These are phyloP conservation scores for Schizopygopsis pylzovi DNA, from an alignment of 2,797 vertebrate species.

Conservation along the genomic window DNA sequence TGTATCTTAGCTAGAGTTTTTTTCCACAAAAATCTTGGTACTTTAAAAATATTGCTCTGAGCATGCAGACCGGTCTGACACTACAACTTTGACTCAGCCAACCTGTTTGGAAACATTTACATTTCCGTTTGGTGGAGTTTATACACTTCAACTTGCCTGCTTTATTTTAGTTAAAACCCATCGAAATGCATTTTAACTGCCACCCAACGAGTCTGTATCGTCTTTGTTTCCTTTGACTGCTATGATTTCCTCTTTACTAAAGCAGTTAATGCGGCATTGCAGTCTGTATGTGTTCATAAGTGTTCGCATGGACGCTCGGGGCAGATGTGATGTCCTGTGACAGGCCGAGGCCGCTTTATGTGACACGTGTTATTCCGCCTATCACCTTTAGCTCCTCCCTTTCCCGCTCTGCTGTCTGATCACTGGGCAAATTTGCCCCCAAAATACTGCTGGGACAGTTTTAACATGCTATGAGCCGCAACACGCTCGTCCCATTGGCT, in stretches of 20 bases:
- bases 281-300: conserved; percentile 19
- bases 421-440: conserved; percentile 63
- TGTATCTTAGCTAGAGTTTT: neutral
- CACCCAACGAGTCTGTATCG: neutral
- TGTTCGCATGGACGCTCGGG: conserved; percentile 58
- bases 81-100: neutral
- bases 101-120: neutral
- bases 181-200: neutral
- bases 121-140: neutral
- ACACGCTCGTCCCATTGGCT: conserved; percentile 70
- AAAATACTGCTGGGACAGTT: conserved; percentile 50
- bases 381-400: conserved; percentile 52
- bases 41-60: neutral
- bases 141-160: neutral
- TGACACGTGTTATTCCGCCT: conserved; percentile 65
- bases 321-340: conserved; percentile 76
- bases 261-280: conserved; percentile 22
- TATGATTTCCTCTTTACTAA: neutral
- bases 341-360: conserved; percentile 66
- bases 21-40: neutral
- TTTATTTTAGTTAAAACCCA: neutral
- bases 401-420: conserved; percentile 51
- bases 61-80: neutral
- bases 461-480: conserved; percentile 56
- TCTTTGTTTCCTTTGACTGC: neutral